These are phyloP conservation scores for Rhinolophus sinicus DNA, from an alignment of 2,113 vertebrate genomes.

Conservation along the genomic window DNA sequence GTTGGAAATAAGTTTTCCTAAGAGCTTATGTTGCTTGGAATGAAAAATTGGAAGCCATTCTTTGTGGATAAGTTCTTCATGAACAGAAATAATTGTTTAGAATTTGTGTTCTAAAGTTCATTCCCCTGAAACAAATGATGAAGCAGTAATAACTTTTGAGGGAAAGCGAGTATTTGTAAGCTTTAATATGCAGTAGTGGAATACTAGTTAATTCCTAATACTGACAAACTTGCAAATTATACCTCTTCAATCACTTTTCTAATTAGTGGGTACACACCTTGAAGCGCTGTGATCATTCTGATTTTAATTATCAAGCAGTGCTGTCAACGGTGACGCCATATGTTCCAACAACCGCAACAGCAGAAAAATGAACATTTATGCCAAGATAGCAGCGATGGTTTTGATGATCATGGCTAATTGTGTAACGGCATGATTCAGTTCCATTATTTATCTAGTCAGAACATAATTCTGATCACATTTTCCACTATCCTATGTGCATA, in stretches of 20 bases:
- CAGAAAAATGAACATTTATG: constrained; percentile 34
- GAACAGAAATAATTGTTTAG: not conserved
- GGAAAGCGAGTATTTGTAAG: not conserved
- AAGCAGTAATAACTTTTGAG: not conserved
- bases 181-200: not conserved
- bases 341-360: constrained; percentile 26
- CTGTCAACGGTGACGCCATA: not conserved
- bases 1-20: not conserved
- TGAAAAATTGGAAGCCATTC: not conserved
- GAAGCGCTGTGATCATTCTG: constrained; percentile 29
- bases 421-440: constrained; percentile 23
- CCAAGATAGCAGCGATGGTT: constrained; percentile 37
- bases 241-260: constrained; percentile 9
- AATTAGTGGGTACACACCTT: constrained; percentile 17
- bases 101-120: not conserved
- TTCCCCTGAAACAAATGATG: not conserved
- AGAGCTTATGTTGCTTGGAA: not conserved
- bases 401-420: constrained; percentile 33
- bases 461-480: constrained; percentile 28
- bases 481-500: not conserved
- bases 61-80: not conserved
- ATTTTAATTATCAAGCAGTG: constrained; percentile 58
- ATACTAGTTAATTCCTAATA: not conserved
- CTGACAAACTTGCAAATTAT: constrained; percentile 35
- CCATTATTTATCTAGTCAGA: constrained; percentile 31